These are phyloP conservation scores for Carpatolechia fugitivella DNA, from an alignment of 2,888 invertebrate genomes.

Conservation along the genomic window DNA sequence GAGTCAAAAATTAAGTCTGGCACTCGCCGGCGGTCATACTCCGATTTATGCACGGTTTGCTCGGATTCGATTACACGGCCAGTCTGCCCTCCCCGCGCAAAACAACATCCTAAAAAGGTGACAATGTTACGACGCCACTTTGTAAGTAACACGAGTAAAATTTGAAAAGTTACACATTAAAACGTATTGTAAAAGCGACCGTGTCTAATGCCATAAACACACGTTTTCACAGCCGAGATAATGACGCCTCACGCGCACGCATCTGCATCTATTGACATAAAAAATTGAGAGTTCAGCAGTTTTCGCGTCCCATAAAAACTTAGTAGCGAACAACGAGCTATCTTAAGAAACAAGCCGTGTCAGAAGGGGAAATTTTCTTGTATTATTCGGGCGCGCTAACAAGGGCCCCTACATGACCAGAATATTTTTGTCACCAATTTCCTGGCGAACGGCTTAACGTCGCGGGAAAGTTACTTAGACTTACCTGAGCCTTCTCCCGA, in stretches of 20 bases:
- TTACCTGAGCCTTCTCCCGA: constrained; percentile 55
- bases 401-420: constrained; percentile 72
- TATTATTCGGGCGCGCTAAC: constrained; percentile 67
- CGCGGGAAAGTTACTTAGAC: constrained; percentile 64
- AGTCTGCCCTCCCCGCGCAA: constrained; percentile 26
- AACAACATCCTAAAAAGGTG: constrained; percentile 20
- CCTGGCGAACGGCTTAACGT: constrained; percentile 66
- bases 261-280: constrained; percentile 58
- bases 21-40: constrained; percentile 31
- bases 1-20: constrained; percentile 28
- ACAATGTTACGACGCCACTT: constrained; percentile 1
- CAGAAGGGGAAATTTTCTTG: constrained; percentile 57
- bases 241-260: constrained; percentile 36
- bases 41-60: constrained; percentile 39
- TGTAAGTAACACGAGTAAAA: constrained; percentile 17
- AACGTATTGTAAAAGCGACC: constrained; percentile 21
- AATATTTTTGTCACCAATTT: constrained; percentile 75
- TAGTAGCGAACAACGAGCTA: constrained; percentile 45
- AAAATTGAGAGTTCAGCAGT: constrained; percentile 56
- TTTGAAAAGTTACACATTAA: constrained; percentile 27
- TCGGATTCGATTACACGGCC: constrained; percentile 38
- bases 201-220: constrained; percentile 31
- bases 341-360: constrained; percentile 57
- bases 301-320: constrained; percentile 54
- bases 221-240: constrained; percentile 22